Conservation (phyloP, 2,797 vertebrate species). For the Triplophysa bombifrons region DNA sequence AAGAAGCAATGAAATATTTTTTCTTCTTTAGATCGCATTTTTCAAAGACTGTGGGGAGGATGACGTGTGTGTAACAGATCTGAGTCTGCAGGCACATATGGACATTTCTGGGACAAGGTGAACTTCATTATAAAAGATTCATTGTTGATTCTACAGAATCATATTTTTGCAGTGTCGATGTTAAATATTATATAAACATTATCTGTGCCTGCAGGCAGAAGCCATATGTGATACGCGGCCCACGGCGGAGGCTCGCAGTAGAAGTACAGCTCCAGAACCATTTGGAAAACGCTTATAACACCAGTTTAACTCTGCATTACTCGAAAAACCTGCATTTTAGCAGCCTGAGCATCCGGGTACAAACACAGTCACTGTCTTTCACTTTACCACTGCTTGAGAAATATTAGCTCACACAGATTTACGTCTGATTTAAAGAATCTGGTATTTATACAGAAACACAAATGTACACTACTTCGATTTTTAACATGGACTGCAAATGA, state of each 20-base stretch:
- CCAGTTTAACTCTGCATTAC: conserved; percentile 85
- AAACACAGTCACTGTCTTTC: not conserved
- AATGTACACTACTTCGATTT: too few relatives aligned
- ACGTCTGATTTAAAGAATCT: too few relatives aligned
- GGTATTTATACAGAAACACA: too few relatives aligned
- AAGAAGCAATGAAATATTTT: not conserved
- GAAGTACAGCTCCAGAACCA: conserved; percentile 85
- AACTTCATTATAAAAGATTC: not conserved
- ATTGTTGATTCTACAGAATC: not conserved
- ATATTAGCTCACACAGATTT: too few relatives aligned
- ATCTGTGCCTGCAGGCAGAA: conserved; percentile 75
- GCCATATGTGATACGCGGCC: conserved; percentile 85
- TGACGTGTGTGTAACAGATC: conserved; percentile 86
- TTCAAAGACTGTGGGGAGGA: conserved; percentile 96
- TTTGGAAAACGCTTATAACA: conserved; percentile 91
- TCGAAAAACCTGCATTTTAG: conserved; percentile 91
- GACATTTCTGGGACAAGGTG: conserved; percentile 88
- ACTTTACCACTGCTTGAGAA: too few relatives aligned
- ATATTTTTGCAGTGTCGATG: not conserved
- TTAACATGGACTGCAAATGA: too few relatives aligned
- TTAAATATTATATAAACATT: not conserved
- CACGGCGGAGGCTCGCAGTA: conserved; percentile 80
- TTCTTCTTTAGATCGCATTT: conserved; percentile 84
- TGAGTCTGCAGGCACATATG: conserved; percentile 84
- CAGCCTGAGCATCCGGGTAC: conserved; percentile 83